Base-by-base conservation (phyloP, 2,113 vertebrate genomes). In the Zingel zingel region DNA sequence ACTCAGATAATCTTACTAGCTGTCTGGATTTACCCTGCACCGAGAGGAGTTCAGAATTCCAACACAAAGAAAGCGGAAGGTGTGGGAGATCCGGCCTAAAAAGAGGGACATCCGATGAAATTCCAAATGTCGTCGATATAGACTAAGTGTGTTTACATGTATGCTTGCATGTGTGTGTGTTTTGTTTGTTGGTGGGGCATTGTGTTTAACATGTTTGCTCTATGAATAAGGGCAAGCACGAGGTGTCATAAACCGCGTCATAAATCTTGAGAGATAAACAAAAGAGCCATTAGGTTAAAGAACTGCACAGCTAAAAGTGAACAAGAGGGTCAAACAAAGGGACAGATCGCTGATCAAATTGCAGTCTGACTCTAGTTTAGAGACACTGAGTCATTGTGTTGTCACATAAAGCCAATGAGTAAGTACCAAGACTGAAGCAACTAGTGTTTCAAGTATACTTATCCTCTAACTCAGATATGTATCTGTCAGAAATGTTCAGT, bases 191-290 rank as follows among this genome's bases (percentile, higher is more conserved):
- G 48, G 30, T 66, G 68, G 51, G 50, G 39, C 39, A 30, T 43
- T 39, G 27, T 70, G 63, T 84, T 48, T 56, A 68, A 84, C 48
- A 56, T 57, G 73, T 90, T 85, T 83, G 27, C 71, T 76, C 74
- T 63, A 47, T 25, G 69, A n/a, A 63, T 21, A 74, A 75, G 80
- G 48, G 68, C 71, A 83, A 23, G 53, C 15, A 67, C 23, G 50
- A 86, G 83, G 84, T 86, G 30, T 33, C 30, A 33, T 33, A 78
- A 89, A 90, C 88, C 82, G 88, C 64, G 77, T 61, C 64, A 57
- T 88, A 89, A 90, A 91, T 58, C 63, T 79, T 82, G 57, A 84
- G 62, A 68, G 61, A 76, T 78, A 80, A 84, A 62, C 73, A 63
- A 27, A 23, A 50, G 70, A 82, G 53, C 54, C 77, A 91, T 83